Base-by-base conservation (phyloP, 2,113 vertebrate species). In the Tachysurus vachellii region DNA sequence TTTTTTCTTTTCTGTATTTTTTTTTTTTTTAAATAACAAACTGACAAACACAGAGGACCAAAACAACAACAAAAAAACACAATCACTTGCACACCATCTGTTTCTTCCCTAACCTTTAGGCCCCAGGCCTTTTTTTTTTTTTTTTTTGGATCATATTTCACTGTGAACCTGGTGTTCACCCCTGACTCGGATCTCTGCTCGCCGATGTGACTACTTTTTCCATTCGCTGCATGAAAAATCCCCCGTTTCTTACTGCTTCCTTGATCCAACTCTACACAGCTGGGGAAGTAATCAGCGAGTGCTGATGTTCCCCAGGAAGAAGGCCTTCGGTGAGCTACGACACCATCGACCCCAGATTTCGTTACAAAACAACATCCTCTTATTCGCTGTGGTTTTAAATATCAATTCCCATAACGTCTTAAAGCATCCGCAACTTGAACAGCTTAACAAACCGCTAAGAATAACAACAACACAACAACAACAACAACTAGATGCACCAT, bases 231-330 rank as follows among this genome's bases (percentile, higher is more conserved):
- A 77, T n/a, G 88, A 90, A 84, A 91, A 88, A 83, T 80, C 88
- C 90, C 87, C 85, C 71, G 53, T 82, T 54, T 68, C 84, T 71
- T 85, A 57, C 79, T 85, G 80, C 64, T 9, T 16, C 88, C 89
- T 31, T 0, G 76, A 57, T 89, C 89, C 88, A 91, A 87, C 89
- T 89, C 88, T 84, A 77, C 88, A 70, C 93, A 94, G 94, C 93
- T 94, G 94, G 90, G 91, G 83, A 94, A 94, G 76, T 91, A 90
- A 94, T 94, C 93, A 86, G n/a, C 5, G 53, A 61, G n/a, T 71
- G 80, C 82, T 71, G 82, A 87, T 82, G 76, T 71, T 81, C 76
- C 31, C 76, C 81, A 61, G 85, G 85, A 87, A 31, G 19, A 64
- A 47, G 86, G 81, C 81, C 82, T 68, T 9, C 47, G 54, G 36